These are phyloP conservation scores for Syrmaticus mikado DNA, from an alignment of 2,113 vertebrate genomes.

Conservation along the genomic window DNA sequence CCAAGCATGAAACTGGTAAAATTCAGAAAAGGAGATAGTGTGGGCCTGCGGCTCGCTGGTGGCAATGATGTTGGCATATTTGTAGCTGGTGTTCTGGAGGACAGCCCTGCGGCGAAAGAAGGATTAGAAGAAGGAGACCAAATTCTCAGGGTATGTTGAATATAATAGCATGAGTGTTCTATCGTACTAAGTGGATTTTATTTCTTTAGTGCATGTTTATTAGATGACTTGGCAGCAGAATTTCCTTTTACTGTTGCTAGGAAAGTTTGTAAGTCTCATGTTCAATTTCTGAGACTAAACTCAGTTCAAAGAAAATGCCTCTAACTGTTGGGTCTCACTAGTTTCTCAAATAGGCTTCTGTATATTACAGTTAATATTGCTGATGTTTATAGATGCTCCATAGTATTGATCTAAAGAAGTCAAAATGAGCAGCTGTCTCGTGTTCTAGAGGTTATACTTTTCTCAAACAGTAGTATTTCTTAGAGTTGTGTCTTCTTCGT, in stretches of 20 bases:
- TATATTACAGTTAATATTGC: background rate
- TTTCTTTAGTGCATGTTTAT: background rate
- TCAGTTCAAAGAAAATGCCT: background rate
- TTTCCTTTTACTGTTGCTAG: background rate
- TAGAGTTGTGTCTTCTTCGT: background rate
- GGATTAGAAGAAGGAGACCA: constrained; percentile 98
- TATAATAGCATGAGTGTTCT: background rate
- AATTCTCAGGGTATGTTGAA: constrained; percentile 94
- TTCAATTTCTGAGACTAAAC: background rate
- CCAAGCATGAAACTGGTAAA: constrained; percentile 99
- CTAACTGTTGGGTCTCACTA: background rate
- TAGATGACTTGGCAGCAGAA: background rate
- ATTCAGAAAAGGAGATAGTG: constrained; percentile 98
- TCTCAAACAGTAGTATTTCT: background rate
- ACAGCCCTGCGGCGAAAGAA: constrained; percentile 98
- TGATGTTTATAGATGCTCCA: background rate
- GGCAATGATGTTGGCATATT: constrained; percentile 99
- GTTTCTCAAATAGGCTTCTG: background rate
- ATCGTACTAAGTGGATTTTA: background rate
- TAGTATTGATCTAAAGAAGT: background rate
- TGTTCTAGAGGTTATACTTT: background rate
- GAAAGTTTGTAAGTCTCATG: background rate
- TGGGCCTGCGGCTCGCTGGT: constrained; percentile 96
- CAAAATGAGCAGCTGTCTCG: background rate
- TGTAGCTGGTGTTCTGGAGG: constrained; percentile 96